Evolutionary conservation across 2,113 vertebrate genomes (phyloP), one percentile per base, ranked within the genome.

Genomic region (Salminus brasiliensis): DNA sequence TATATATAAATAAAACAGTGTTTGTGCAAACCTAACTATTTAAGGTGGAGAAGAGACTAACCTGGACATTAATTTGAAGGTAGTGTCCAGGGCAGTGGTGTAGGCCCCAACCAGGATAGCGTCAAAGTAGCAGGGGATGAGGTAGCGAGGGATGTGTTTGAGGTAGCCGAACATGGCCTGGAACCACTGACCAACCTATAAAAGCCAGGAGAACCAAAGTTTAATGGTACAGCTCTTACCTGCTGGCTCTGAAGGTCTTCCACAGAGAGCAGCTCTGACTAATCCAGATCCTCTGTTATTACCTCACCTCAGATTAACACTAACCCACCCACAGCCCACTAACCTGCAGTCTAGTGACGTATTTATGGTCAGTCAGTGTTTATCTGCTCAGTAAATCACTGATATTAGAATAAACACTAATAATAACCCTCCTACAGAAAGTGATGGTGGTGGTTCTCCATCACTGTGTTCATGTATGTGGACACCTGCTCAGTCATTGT

Each of bases 121-220:
- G 74, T 99, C 97, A 59, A 99, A 99, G 85, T 99, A 99, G 85
- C 95, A 96, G 0, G 98, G 98, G 81, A 99, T 95, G 80, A 99
- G 96, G 75, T 99, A 99, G 65, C 97, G 97, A 30, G 98, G 98
- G 85, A 98, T 92, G 88, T 95, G 95, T 86, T 98, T 98, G 68
- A 99, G 85, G 91, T 96, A 97, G 39, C 90, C 85, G 87, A 99
- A 98, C 94, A 99, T 97, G 71, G 95, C 95, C 69, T 86, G 91
- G 73, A 99, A 89, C 98, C 98, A 99, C 88, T 92, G 91, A 34
- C 97, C 98, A 84, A 98, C 96, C 98, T 99, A 86, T 76, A 41
- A 67, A 25, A 52, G 21, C n/a, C n/a, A n/a, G n/a, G n/a, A n/a
- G n/a, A 62, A n/a, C 5, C 27, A 7, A 18, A 34, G 29, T 1